phyloP scores from a whole-genome alignment of 2,797 vertebrate genomes.

The Chromobotia macracanthus region DNA sequence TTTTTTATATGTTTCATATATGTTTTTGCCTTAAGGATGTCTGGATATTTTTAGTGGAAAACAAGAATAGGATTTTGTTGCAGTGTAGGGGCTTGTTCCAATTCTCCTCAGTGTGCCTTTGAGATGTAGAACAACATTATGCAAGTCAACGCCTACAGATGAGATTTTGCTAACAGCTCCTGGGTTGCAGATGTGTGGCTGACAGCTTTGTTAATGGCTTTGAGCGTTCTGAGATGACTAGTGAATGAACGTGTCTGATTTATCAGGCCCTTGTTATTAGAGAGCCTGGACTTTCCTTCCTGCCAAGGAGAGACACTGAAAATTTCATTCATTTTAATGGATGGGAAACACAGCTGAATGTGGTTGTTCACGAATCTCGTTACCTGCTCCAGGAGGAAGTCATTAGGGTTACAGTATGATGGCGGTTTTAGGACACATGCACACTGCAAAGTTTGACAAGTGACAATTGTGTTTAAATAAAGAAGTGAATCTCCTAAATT shows the following conservation, averaged over 20 bases:
- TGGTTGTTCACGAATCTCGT: slow-evolving; percentile 47
- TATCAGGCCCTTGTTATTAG: slow-evolving; percentile 54
- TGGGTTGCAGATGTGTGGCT: slow-evolving; percentile 39
- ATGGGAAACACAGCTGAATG: slow-evolving; percentile 35
- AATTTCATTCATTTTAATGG: neutral
- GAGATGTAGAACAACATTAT: slow-evolving; percentile 40
- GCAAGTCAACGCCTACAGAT: slow-evolving; percentile 53
- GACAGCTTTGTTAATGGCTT: slow-evolving; percentile 65
- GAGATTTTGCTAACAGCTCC: slow-evolving; percentile 51
- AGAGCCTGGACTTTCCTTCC: slow-evolving; percentile 56
- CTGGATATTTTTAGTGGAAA: neutral
- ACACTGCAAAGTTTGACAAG: neutral
- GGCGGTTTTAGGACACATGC: neutral
- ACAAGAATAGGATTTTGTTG: neutral
- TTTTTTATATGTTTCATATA: too few species aligned
- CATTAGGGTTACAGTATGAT: neutral
- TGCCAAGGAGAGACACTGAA: slow-evolving; percentile 31
- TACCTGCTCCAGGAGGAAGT: slow-evolving; percentile 24
- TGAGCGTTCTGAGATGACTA: slow-evolving; percentile 59
- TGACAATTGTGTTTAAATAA: too few species aligned
- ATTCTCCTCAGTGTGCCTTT: slow-evolving; percentile 37
- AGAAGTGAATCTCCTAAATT: too few species aligned
- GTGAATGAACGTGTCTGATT: slow-evolving; percentile 56
- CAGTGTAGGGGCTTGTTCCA: neutral
- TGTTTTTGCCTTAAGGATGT: neutral